These are phyloP conservation scores for Hirundo rustica DNA, from an alignment of 2,797 vertebrate species.

Conservation along the genomic window DNA sequence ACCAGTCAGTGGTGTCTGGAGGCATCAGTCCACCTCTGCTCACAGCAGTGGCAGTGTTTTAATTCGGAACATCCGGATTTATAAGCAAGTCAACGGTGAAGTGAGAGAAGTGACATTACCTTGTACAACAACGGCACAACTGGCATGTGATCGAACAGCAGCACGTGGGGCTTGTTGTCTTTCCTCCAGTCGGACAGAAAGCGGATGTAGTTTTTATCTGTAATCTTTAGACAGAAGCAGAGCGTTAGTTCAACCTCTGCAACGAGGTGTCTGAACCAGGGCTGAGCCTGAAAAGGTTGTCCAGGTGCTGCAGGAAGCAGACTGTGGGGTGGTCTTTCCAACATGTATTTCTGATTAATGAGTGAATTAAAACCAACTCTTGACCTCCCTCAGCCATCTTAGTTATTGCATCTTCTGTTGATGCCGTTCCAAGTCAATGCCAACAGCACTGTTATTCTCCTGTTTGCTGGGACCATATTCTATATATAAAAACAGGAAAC, in stretches of 20 bases:
- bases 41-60: fast-evolving
- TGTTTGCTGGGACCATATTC: not conserved
- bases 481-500: not conserved
- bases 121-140: constrained; percentile 87
- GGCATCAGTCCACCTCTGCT: not conserved
- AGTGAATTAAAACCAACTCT: not conserved
- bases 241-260: not conserved
- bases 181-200: constrained; percentile 93
- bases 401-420: not conserved
- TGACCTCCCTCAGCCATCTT: not conserved
- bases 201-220: constrained; percentile 85
- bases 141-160: constrained; percentile 93
- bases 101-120: constrained; percentile 68
- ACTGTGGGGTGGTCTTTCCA: not conserved
- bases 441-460: not conserved
- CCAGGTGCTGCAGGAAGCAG: not conserved
- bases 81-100: fast-evolving
- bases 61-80: not conserved
- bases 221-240: constrained; percentile 80
- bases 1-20: not conserved
- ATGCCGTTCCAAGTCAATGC: not conserved
- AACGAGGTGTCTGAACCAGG: not conserved
- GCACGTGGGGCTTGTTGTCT: constrained; percentile 92
- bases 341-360: not conserved
- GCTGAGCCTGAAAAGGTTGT: not conserved